phyloP scores from a whole-genome alignment of 2,888 invertebrate genomes.

The Tipula confusa region DNA sequence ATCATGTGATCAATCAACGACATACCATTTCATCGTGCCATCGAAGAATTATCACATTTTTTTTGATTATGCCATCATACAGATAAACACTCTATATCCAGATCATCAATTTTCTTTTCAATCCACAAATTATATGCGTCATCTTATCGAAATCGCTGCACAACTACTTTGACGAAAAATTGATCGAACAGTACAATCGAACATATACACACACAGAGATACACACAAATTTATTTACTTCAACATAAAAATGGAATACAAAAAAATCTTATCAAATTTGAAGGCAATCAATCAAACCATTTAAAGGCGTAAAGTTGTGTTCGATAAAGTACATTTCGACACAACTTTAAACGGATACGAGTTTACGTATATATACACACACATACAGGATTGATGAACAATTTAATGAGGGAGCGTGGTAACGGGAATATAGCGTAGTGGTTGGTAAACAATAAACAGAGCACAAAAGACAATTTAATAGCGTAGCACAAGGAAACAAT shows the following conservation, averaged over 20 bases:
- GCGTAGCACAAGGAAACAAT: not conserved
- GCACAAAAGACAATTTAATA: not conserved
- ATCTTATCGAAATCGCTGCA: not conserved
- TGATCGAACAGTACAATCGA: not conserved
- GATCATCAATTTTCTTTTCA: not conserved
- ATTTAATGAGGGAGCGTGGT: not conserved
- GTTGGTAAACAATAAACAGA: not conserved
- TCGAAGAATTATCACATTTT: not conserved
- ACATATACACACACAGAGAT: too few relatives aligned
- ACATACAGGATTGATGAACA: not conserved
- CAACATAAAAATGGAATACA: not conserved
- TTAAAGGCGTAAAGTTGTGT: not conserved
- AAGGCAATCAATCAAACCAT: not conserved
- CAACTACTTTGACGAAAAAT: not conserved
- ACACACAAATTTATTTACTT: not conserved
- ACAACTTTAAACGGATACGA: not conserved
- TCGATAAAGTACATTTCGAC: not conserved
- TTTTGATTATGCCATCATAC: not conserved
- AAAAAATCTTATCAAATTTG: not conserved
- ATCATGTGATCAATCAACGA: not conserved
- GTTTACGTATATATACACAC: too few relatives aligned
- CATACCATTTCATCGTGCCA: not conserved
- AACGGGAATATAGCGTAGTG: too few relatives aligned
- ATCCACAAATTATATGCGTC: not conserved
- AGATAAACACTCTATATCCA: not conserved